Conservation (phyloP, 2,797 vertebrate genomes). For the Hippopotamyrus pictus region DNA sequence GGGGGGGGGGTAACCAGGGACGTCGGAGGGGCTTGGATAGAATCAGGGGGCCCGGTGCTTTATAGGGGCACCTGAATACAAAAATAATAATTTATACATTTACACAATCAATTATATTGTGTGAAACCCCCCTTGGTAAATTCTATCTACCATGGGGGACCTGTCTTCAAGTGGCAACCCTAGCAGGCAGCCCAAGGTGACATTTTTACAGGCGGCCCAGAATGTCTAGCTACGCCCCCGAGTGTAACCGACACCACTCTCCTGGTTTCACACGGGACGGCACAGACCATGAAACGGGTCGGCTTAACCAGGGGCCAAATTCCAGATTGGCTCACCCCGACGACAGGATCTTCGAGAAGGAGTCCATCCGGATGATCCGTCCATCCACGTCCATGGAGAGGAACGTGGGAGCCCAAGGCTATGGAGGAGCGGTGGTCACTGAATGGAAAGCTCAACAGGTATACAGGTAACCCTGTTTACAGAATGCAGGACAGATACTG, state of each 20-base stretch:
- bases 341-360: slow-evolving; percentile 78
- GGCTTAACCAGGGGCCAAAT: not conserved
- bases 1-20: not conserved
- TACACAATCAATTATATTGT: not conserved
- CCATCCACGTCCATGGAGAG: slow-evolving; percentile 73
- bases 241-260: not conserved
- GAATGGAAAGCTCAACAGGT: not conserved
- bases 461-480: not conserved
- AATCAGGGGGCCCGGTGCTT: not conserved
- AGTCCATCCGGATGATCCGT: slow-evolving; percentile 68
- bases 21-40: not conserved
- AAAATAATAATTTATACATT: not conserved
- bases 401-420: slow-evolving; percentile 69
- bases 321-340: slow-evolving; percentile 60
- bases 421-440: not conserved
- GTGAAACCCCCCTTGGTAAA: not conserved
- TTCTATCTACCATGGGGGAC: not conserved
- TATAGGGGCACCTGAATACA: not conserved
- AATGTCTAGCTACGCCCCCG: not conserved
- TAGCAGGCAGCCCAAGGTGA: not conserved
- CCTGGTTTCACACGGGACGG: not conserved
- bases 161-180: not conserved
- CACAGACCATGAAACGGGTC: not conserved
- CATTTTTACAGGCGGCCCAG: not conserved
- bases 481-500: not conserved